phyloP scores from a whole-genome alignment of 2,797 vertebrate species.

The Gastrophryne carolinensis region DNA sequence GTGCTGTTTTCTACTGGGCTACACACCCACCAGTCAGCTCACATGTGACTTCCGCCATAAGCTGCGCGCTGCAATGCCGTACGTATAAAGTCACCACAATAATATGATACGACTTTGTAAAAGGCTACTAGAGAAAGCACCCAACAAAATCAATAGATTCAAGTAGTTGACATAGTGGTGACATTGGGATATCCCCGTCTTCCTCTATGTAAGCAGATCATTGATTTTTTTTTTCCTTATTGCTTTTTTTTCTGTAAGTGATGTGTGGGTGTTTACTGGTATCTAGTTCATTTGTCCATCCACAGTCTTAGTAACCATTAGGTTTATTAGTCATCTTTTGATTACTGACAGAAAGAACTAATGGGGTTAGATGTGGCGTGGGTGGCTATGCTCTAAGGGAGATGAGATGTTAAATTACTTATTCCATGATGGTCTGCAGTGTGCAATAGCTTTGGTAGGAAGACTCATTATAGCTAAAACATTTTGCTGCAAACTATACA shows the following conservation, averaged over 20 bases:
- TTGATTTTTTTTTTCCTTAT: constrained; percentile 3
- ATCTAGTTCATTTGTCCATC: neutral
- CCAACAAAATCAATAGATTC: too few species aligned
- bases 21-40: too few species aligned
- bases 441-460: too few species aligned
- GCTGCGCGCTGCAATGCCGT: too few species aligned
- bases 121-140: too few species aligned
- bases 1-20: too few species aligned
- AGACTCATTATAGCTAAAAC: too few species aligned
- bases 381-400: constrained; percentile 4
- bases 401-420: constrained; percentile 1
- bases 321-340: constrained; percentile 14
- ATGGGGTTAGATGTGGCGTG: constrained; percentile 8
- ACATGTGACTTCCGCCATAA: too few species aligned
- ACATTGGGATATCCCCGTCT: neutral
- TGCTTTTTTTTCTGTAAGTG: constrained; percentile 2
- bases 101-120: too few species aligned
- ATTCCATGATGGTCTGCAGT: neutral
- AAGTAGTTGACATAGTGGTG: neutral
- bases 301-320: neutral
- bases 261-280: neutral
- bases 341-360: constrained; percentile 21
- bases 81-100: too few species aligned
- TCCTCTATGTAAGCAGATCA: neutral
- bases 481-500: too few species aligned